Conservation (phyloP, 2,797 vertebrate genomes). For the Phrynocephalus forsythii region DNA sequence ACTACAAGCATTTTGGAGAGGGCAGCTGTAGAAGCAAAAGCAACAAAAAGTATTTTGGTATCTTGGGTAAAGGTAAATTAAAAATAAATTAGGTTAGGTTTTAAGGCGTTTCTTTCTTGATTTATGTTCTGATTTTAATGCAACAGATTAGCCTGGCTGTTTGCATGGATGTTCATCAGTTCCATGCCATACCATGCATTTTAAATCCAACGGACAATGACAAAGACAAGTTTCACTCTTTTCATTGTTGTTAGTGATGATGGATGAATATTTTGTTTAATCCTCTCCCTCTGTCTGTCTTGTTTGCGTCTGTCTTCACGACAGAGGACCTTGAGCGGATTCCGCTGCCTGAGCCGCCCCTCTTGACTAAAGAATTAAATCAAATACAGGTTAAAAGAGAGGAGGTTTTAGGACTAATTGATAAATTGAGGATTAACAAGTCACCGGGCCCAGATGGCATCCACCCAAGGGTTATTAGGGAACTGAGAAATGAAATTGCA, state of each 20-base stretch:
- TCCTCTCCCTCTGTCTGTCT: no score
- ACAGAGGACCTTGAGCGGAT: no score
- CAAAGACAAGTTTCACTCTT: background rate
- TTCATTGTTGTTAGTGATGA: background rate
- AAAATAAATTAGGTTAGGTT: background rate
- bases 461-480: no score
- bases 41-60: background rate
- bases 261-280: no score
- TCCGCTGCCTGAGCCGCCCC: no score
- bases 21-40: background rate
- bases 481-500: no score
- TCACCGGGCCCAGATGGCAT: no score
- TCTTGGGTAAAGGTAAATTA: background rate
- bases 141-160: background rate
- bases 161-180: background rate
- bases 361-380: no score
- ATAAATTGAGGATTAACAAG: no score
- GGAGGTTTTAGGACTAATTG: no score
- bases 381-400: no score
- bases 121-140: background rate
- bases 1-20: background rate
- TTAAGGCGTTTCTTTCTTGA: background rate
- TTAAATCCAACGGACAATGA: background rate
- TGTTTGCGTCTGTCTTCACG: no score
- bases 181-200: background rate